Base-by-base conservation (phyloP, 2,797 vertebrate genomes). In the Hafferia zeledoni region DNA sequence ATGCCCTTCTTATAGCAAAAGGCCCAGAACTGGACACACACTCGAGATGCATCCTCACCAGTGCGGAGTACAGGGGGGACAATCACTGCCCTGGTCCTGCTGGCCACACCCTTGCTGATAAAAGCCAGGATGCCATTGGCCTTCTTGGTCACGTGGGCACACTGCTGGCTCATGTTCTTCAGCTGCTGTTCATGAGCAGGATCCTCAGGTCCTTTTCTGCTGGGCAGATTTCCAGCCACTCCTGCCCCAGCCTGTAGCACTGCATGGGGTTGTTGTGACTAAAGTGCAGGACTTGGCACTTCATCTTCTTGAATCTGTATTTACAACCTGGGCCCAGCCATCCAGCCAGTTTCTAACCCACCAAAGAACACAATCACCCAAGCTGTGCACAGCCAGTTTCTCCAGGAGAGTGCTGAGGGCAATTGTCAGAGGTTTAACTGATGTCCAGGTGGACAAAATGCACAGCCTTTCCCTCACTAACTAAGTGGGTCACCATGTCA, bases 351-450 rank as follows among this genome's bases (percentile, higher is more conserved):
- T 87, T 71, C 56, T 63, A 16, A 49, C 49, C 18, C 31, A 75
- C 17, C 2, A 3, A 59, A 56, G 41, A 18, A 20, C 39, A 10
- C 4, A 2, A 5, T 13, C 5, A 1, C 18, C 20, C 49, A 63
- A 23, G 49, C 20, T 5, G 6, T 3, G 22, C 31, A 50, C 31
- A 56, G 15, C 11, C 44, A 64, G 50, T 57, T 72, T 72, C 10
- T 44, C 18, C 18, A 50, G 31, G 27, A 57, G 31, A 49, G 41
- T 46, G 63, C 31, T 65, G 63, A 33, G 11, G 44, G 63, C 18
- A 33, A 9, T 22, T 44, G 41, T 13, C 61, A 64, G n/a, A 46
- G 31, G 22, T 31, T 64, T 46, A 44, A 46, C 61, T 46, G 23
- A 30, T 65, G n/a, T n/a, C 31, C 8, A 17, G 31, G 22, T 46